Base-by-base conservation (phyloP, 1,140 invertebrate genomes). In the Hydropsyche tenuis region DNA sequence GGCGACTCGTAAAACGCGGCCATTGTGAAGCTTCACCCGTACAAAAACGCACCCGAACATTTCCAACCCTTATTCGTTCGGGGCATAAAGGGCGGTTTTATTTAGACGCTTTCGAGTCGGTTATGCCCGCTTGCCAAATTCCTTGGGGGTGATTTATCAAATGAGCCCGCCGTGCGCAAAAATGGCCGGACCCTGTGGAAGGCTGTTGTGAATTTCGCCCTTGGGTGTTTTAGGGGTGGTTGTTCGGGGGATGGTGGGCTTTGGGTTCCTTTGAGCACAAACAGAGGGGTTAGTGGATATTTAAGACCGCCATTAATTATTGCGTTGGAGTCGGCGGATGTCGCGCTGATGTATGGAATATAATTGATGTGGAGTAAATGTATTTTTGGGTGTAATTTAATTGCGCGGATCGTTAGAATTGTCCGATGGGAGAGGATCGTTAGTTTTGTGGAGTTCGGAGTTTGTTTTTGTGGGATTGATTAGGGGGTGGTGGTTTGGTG, bases 141-240 rank as follows among this genome's bases (percentile, higher is more conserved):
- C 75, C 75, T 77, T 77, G 73, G 75, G 75, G 75, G 73, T 73
- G 75, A 77, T 77, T 77, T 77, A 77, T 77, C 75, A 77, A 77
- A 77, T 72, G 75, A 77, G 75, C 66, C 75, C 69, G 69, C 69
- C 69, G 70, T 25, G 18, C 48, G 12, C 27, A 56, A 56, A 70
- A 70, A 70, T 70, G 68, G 56, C 56, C 48, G 65, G 16, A n/a
- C n/a, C n/a, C n/a, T n/a, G n/a, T n/a, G n/a, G n/a, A n/a, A n/a
- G n/a, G 46, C 9, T 3, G 9, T 37, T 37, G 30, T 9, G 30
- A 37, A 37, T 37, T 9, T 37, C 3, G 30, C 30, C 30, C 30
- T 37, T 37, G 56, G 16, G n/a, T 45, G 25, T 62, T 62, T 62
- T 62, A n/a, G 5, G n/a, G 0, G 73, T 60, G 45, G 68, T 9